Conservation (phyloP, 2,888 invertebrate genomes). For the Atethmia centrago region DNA sequence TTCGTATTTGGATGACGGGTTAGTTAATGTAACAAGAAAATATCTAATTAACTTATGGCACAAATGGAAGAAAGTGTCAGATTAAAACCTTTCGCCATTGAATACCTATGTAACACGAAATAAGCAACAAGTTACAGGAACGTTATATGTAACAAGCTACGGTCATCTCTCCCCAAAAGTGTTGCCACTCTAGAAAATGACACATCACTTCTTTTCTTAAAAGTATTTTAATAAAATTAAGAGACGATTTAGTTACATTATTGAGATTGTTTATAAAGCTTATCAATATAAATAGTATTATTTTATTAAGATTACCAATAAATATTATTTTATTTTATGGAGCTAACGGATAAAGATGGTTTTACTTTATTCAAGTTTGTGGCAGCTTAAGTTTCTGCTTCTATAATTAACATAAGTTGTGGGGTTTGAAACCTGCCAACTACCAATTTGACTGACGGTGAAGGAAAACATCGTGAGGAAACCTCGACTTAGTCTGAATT, state of each 20-base stretch:
- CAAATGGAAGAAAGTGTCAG: not conserved
- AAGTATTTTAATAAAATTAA: constrained; percentile 40
- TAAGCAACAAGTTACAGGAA: constrained; percentile 4
- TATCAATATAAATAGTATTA: constrained; percentile 66
- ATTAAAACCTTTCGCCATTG: not conserved
- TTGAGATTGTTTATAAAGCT: constrained; percentile 59
- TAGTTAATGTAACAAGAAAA: not conserved
- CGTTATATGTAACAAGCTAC: not conserved
- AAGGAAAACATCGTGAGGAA: constrained; percentile 14
- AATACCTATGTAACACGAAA: not conserved
- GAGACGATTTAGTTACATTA: constrained; percentile 43
- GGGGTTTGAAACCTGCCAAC: constrained; percentile 2
- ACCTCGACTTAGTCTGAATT: constrained; percentile 2
- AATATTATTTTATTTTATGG: constrained; percentile 22
- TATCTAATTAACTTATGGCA: not conserved
- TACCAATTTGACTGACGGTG: constrained; percentile 1
- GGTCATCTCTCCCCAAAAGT: not conserved
- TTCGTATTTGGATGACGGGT: not conserved
- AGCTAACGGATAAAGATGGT: constrained; percentile 20
- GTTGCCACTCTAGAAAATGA: constrained; percentile 48
- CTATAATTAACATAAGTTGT: not conserved
- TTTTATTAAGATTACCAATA: constrained; percentile 53
- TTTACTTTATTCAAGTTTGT: constrained; percentile 8
- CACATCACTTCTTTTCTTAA: constrained; percentile 9
- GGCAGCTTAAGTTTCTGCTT: not conserved